Evolutionary conservation across 2,797 vertebrate genomes (phyloP), one percentile per base, ranked within the genome.

Genomic region (Lacerta agilis): DNA sequence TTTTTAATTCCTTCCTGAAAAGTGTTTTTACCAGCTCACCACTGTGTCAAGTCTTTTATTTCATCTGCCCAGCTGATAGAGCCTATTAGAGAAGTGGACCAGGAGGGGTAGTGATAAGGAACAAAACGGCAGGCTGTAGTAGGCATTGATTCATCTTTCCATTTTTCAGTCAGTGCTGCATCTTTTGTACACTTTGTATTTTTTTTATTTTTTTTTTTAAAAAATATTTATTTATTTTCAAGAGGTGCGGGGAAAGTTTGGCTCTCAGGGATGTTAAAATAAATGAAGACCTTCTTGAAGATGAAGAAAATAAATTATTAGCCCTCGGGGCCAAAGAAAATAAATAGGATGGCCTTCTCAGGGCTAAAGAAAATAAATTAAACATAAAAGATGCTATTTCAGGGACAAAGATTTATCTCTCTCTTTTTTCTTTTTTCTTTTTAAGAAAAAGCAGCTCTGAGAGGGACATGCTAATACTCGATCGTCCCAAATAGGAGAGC

Each of bases 321-420:
- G 93, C 94, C 94, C 92, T 90, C 77, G 85, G 80, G 86, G 79
- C 86, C 91, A 92, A 88, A 84, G 88, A 91, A 86, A 94, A 96
- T 96, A 94, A 96, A 96, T 95, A 93, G 92, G 82, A 87, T 94
- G 93, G 79, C 92, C 95, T 95, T 94, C 79, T 0, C 92, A 88
- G 92, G 89, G 88, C 92, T 94, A 94, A 96, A 92, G 90, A 94
- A 95, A 96, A 97, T 96, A 96, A 97, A 97, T 97, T 95, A 96
- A 96, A 96, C 87, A 91, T 91, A 90, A 96, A 94, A 93, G 91
- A 93, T 95, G 93, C 91, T 95, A 89, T 96, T 97, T 95, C 93
- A 95, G 93, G 94, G 94, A 94, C 92, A 95, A 85, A 94, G 92
- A 95, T 96, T 96, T 95, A 94, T 96, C 95, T 95, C n/a, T 55